Evolutionary conservation across 2,113 vertebrate species (phyloP), one percentile per base, ranked within the genome.

Genomic region (Syrmaticus mikado): DNA sequence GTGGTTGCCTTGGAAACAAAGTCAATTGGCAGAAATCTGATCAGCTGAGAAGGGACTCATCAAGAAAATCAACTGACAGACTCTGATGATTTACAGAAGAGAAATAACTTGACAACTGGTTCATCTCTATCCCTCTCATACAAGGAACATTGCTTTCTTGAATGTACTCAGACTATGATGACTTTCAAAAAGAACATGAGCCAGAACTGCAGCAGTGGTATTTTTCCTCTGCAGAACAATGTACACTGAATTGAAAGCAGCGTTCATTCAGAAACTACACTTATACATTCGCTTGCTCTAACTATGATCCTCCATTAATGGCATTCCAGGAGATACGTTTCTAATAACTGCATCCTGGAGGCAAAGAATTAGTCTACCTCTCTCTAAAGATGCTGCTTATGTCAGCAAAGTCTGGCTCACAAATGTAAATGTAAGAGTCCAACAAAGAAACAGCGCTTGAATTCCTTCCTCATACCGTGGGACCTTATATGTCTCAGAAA

Each of bases 1-100:
- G 65, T 64, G 61, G 94, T 96, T 96, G 65, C 90, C 96, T 83
- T 91, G 87, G 96, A 96, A 96, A 95, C 96, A 85, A 94, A 96
- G 90, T 73, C 93, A 96, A 85, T 67, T 90, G 94, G 96, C 90
- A 96, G 90, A 90, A 94, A 83, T 77, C 65, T 83, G 93, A 94
- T 95, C 50, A 11, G 94, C 79, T 85, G 93, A 94, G 85, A 94
- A 91, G 50, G 52, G 41, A 60, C 57, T 94, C 92, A 90, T 94
- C 93, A 95, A 88, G 88, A 93, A 94, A 95, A 95, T 64, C 64
- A 92, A 90, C 87, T 81, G 90, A 93, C 89, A 91, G 64, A 52
- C 57, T 81, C 68, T 81, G 65, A 77, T 77, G 72, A 96, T 80
- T 90, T 90, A 85, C 22, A 90, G 68, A 88, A 57, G 53, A 82